Base-by-base conservation (phyloP, 2,797 vertebrate species). In the Urocyon cinereoargenteus region DNA sequence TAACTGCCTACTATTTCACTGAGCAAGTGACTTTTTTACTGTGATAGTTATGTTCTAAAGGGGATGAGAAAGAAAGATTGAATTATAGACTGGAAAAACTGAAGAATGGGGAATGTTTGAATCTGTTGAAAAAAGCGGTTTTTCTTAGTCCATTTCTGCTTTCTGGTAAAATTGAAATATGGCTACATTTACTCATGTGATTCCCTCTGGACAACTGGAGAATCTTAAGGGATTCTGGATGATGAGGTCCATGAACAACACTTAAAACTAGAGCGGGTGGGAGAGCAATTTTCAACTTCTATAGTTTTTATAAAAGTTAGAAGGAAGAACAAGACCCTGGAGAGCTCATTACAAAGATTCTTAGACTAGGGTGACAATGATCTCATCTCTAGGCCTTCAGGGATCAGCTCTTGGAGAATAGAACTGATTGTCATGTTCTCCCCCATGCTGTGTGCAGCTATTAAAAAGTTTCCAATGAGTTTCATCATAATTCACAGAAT, bases 381-480 rank as follows among this genome's bases (percentile, higher is more conserved):
- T n/a, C 40, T 57, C 40, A 51, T 91, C 86, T 89, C 31, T 7
- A 8, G 9, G n/a, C 72, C 97, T 62, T 51, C 61, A 79, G 96
- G 90, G 96, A 96, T 49, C 9, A 0, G 16, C 53, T 75, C 40
- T 73, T 73, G 11, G 79, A 82, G 68, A 88, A 49, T 10, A 73
- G 22, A 86, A 14, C 89, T 88, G 93, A 84, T 94, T 86, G 90
- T 55, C 45, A 28, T 36, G 40, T 62, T 95, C 19, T 95, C 78
- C 82, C 82, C 49, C 26, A 2, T n/a, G 49, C 26, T 89, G 66
- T 2, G 7, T 53, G 19, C 31, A 51, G 55, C 89, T 70, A 96
- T 98, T 97, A 95, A 97, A 97, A 97, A 97, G 97, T 97, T 97
- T 95, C 72, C 53, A 53, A 18, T 31, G 72, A 90, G 78, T 94